These are phyloP conservation scores for Naja naja DNA, from an alignment of 2,113 vertebrate genomes.

Conservation along the genomic window DNA sequence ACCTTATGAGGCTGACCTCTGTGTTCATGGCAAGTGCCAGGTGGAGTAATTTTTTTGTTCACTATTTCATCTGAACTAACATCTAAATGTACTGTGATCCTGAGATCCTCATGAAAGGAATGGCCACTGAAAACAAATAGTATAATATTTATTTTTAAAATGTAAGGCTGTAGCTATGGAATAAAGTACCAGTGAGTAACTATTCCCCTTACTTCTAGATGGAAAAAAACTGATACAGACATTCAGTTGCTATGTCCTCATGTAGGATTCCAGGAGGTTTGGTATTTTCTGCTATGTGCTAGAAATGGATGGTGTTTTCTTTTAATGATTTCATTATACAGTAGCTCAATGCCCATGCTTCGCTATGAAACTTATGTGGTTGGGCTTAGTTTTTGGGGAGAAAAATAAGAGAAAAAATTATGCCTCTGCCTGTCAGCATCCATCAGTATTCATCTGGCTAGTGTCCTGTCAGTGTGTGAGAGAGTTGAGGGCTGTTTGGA, in stretches of 20 bases:
- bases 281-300: not conserved
- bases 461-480: no score
- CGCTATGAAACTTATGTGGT: no score
- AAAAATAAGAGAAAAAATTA: no score
- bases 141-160: accelerated
- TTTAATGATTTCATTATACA: not conserved
- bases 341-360: no score
- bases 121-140: not conserved
- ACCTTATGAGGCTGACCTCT: slow-evolving; percentile 91
- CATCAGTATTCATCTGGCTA: no score
- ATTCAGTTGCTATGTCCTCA: not conserved
- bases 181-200: no score
- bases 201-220: not conserved
- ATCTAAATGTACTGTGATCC: not conserved
- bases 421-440: no score
- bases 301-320: not conserved
- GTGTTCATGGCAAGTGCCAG: slow-evolving; percentile 94
- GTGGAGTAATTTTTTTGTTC: slow-evolving; percentile 64
- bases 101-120: not conserved
- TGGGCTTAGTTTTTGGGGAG: no score
- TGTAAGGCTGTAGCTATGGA: not conserved
- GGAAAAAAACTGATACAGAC: not conserved
- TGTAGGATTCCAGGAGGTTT: not conserved
- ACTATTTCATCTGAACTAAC: slow-evolving; percentile 31
- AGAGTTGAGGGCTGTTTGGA: no score